Evolutionary conservation across 2,888 invertebrate genomes (phyloP).

Genomic region (Metalampra italica): DNA sequence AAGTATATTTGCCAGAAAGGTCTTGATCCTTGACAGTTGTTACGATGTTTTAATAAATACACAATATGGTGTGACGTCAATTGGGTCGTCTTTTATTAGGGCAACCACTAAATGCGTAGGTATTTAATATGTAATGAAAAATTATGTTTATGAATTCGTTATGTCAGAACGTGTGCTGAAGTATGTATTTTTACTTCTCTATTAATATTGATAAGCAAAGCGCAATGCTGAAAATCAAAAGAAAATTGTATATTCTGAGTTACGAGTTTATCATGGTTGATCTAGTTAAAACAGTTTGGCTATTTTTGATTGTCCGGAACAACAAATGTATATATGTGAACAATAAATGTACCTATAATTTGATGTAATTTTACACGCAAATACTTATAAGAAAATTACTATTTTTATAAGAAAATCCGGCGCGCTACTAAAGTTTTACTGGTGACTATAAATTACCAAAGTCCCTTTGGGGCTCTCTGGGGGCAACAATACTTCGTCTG

Average conservation of each 20-base stretch:
- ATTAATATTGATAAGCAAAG: no score
- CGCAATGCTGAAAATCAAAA: no score
- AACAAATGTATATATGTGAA: no score
- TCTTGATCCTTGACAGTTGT: constrained; percentile 16
- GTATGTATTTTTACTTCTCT: no score
- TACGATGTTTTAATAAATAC: constrained; percentile 10
- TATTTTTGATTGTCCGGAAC: no score
- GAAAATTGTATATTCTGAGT: no score
- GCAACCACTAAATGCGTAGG: not conserved
- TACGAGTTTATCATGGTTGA: no score
- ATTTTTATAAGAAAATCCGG: not conserved
- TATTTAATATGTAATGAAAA: not conserved
- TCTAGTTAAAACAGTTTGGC: no score
- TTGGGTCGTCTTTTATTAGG: not conserved
- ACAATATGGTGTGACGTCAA: constrained; percentile 9
- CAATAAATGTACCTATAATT: no score
- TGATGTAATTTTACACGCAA: no score
- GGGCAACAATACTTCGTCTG: not conserved
- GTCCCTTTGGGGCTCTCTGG: not conserved
- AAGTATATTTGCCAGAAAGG: constrained; percentile 22
- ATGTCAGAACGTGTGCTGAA: no score
- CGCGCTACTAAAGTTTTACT: not conserved
- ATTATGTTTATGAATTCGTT: not conserved
- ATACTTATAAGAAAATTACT: not conserved
- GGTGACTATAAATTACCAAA: not conserved